Percentiles rank a stretch among this genome's conserved stretches.
These are phyloP conservation scores for western clawed frog (Xenopus tropicalis) DNA, from an alignment of 2,113 vertebrate genomes.

Conservation along the genomic window DNA sequence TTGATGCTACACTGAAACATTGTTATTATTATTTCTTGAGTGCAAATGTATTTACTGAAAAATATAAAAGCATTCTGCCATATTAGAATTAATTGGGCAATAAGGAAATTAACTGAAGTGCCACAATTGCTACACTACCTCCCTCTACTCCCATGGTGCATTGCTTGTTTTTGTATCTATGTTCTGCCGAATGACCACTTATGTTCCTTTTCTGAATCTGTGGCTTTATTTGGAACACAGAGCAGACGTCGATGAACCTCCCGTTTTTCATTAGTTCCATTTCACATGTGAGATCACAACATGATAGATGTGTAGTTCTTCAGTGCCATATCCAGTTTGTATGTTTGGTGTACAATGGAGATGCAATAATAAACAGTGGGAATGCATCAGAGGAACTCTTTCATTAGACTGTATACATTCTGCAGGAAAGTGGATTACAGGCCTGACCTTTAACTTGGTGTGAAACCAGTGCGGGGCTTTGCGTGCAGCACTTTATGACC, in stretches of 20 bases:
- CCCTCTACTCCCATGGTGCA: too few species aligned
- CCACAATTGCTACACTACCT: too few species aligned
- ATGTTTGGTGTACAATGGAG: constrained; percentile 28
- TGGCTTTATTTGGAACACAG: too few species aligned
- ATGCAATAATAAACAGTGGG: constrained; percentile 37
- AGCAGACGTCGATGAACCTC: neutral
- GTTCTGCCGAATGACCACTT: too few species aligned
- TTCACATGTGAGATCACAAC: constrained; percentile 18
- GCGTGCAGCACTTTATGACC: constrained; percentile 39
- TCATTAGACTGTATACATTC: constrained; percentile 44
- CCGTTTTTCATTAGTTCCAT: neutral
- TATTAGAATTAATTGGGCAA: too few species aligned
- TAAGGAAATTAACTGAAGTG: too few species aligned
- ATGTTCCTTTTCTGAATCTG: too few species aligned
- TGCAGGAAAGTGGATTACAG: constrained; percentile 34
- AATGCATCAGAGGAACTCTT: constrained; percentile 40
- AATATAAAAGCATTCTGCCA: too few species aligned
- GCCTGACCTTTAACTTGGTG: constrained; percentile 41
- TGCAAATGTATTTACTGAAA: too few species aligned
- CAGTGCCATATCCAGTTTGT: constrained; percentile 22
- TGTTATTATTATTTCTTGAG: too few species aligned
- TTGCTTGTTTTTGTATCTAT: too few species aligned
- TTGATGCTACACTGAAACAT: too few species aligned
- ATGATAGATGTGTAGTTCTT: constrained; percentile 37
- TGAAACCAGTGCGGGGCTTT: constrained; percentile 31